A percentile compares a stretch with the other conserved stretches of the same genome.
These are phyloP conservation scores for Trematocara zebra DNA, from an alignment of 2,113 vertebrate species.

Conservation along the genomic window DNA sequence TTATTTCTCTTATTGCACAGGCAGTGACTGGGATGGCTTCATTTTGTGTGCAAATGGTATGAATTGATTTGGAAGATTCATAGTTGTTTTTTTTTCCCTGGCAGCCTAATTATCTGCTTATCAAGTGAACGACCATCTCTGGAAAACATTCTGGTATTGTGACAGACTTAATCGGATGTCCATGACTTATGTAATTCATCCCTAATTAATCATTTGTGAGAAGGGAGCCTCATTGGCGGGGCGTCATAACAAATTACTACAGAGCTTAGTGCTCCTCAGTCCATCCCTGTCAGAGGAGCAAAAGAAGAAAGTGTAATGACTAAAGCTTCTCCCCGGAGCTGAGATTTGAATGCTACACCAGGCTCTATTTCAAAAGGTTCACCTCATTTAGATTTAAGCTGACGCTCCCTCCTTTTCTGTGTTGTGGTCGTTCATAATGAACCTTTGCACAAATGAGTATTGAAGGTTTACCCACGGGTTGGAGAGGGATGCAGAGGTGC, in stretches of 20 bases:
- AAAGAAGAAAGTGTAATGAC: slow-evolving; percentile 15
- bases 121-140: neutral
- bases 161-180: neutral
- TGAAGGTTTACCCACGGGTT: slow-evolving; percentile 2
- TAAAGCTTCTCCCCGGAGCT: neutral
- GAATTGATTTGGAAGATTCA: neutral
- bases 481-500: neutral
- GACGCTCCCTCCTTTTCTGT: neutral
- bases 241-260: slow-evolving; percentile 28
- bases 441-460: neutral
- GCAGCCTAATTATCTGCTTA: neutral
- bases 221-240: slow-evolving; percentile 3
- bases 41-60: neutral
- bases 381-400: slow-evolving; percentile 32
- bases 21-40: neutral
- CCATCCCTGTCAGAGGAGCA: slow-evolving; percentile 14
- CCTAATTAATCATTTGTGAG: slow-evolving; percentile 38
- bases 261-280: slow-evolving; percentile 1
- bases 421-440: neutral
- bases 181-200: slow-evolving; percentile 29
- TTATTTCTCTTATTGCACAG: neutral
- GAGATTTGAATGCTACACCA: slow-evolving; percentile 10
- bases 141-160: slow-evolving; percentile 31
- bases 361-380: neutral
- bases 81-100: neutral